phyloP scores from a whole-genome alignment of 2,113 vertebrate species.

The Microtus pennsylvanicus region DNA sequence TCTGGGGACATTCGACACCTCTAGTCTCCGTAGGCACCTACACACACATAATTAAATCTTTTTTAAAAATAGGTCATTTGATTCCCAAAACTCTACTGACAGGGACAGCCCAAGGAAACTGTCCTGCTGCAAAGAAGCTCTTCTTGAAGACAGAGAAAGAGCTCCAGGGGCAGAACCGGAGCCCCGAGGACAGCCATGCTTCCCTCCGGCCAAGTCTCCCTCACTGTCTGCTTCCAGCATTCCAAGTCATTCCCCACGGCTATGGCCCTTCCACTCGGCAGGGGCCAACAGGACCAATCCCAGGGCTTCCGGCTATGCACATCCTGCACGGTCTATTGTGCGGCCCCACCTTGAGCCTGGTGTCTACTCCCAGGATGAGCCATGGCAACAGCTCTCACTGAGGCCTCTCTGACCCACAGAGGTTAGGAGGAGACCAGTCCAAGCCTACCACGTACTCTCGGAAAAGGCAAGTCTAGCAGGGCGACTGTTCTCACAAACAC shows the following conservation, averaged over 20 bases:
- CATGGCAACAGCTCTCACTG: no score
- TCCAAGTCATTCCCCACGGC: neutral
- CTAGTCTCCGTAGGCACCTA: neutral
- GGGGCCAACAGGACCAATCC: neutral
- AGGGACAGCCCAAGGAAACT: neutral
- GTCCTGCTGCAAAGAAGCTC: neutral
- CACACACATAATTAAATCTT: neutral
- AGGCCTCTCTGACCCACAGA: neutral
- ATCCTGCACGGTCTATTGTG: neutral
- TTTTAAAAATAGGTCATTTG: neutral
- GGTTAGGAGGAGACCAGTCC: neutral
- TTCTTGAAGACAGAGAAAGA: neutral
- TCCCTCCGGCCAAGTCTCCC: neutral
- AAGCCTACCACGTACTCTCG: neutral
- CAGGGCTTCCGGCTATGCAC: neutral
- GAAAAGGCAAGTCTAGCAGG: no score
- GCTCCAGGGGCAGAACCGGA: no score
- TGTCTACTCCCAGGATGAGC: neutral
- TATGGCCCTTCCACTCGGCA: accelerated
- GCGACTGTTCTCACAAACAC: neutral
- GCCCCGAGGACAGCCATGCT: neutral
- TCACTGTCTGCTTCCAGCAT: neutral
- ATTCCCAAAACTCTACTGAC: neutral
- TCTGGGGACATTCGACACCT: neutral
- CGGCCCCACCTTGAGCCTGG: neutral